Conservation (phyloP, 2,888 invertebrate genomes). For the Perizoma flavofasciatum region DNA sequence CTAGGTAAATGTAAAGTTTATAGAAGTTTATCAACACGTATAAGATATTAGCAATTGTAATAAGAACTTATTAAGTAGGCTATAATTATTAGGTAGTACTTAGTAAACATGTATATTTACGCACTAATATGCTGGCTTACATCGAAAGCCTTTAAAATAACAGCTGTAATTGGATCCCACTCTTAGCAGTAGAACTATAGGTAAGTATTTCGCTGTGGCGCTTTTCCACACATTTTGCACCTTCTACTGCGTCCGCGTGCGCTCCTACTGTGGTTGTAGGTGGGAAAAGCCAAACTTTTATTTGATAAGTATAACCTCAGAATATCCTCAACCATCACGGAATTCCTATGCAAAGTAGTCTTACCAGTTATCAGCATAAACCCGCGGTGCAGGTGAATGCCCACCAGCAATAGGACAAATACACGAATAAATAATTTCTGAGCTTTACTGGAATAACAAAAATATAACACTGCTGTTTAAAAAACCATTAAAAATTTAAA, state of each 20-base stretch:
- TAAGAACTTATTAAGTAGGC: slow-evolving; percentile 6
- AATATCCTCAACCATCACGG: slow-evolving; percentile 9
- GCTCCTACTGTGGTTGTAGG: neutral
- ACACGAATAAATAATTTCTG: neutral
- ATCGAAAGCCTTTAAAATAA: no score
- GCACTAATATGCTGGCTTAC: no score
- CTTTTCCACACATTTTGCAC: no score
- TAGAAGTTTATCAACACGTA: slow-evolving; percentile 6
- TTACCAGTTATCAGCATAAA: slow-evolving; percentile 12
- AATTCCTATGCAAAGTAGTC: slow-evolving; percentile 9
- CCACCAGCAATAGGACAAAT: slow-evolving; percentile 7
- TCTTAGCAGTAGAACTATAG: no score
- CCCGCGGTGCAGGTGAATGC: slow-evolving; percentile 20
- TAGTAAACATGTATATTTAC: no score
- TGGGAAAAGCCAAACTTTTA: slow-evolving; percentile 14
- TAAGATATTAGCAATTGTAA: slow-evolving; percentile 15
- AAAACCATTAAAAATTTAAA: no score
- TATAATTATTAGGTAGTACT: no score
- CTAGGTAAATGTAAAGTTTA: slow-evolving; percentile 13
- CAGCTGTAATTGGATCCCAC: no score
- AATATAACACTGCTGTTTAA: no score
- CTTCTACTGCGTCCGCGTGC: no score
- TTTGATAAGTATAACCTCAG: slow-evolving; percentile 5
- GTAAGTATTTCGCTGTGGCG: no score
- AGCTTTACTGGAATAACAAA: neutral